Conservation (phyloP, 2,888 invertebrate genomes). For the Cordilura impudica region DNA sequence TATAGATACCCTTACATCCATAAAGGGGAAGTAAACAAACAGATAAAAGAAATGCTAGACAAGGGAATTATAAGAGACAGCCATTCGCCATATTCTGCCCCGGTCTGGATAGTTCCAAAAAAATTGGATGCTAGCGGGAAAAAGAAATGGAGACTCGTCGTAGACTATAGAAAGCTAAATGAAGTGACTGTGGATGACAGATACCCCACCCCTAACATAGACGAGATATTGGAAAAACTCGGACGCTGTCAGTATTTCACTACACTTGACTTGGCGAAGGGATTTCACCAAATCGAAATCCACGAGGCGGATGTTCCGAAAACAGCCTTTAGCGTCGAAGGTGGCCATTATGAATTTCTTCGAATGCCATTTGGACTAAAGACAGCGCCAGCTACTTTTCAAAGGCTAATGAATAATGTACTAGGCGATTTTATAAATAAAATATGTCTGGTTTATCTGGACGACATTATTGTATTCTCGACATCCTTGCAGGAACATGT, state of each 20-base stretch:
- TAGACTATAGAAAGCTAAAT: conserved; percentile 49
- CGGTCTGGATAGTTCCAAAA: too few species aligned
- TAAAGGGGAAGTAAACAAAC: too few species aligned
- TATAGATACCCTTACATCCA: too few species aligned
- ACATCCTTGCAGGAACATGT: conserved; percentile 65
- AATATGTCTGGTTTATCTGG: conserved; percentile 64
- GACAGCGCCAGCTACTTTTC: conserved; percentile 71
- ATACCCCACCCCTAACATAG: conserved; percentile 59
- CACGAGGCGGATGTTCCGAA: conserved; percentile 36
- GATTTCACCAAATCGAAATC: too few species aligned
- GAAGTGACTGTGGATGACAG: conserved; percentile 49
- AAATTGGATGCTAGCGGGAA: too few species aligned
- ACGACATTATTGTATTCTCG: conserved; percentile 66
- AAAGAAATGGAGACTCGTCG: too few species aligned
- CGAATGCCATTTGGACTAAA: too few species aligned
- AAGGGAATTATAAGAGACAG: too few species aligned
- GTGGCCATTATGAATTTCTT: too few species aligned
- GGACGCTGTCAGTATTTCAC: conserved; percentile 56
- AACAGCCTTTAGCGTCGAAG: conserved; percentile 16
- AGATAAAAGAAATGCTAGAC: too few species aligned
- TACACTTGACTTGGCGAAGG: too few species aligned
- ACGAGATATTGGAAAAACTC: conserved; percentile 59
- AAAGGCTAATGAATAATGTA: conserved; percentile 69
- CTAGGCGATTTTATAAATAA: conserved; percentile 55
- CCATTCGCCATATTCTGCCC: too few species aligned